Evolutionary conservation across 2,113 vertebrate species (phyloP), one percentile per base, ranked within the genome.

Genomic region (Ariopsis seemanni): DNA sequence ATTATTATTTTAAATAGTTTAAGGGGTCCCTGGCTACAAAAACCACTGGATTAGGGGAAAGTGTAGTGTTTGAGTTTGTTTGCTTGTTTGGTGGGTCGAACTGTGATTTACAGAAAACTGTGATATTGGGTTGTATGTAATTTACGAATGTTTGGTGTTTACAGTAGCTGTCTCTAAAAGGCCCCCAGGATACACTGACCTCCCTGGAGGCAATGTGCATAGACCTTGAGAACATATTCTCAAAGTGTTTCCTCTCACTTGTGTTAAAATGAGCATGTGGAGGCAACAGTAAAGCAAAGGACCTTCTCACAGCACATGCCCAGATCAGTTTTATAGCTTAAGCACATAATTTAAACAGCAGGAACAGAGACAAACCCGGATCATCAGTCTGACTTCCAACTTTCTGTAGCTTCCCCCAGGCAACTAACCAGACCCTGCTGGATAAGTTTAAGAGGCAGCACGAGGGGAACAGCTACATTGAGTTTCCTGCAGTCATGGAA

Each of bases 401-500:
- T 53, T 34, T 53, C 58, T 83, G 8, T 30, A 99, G 98, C 90
- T 99, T 99, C 89, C 98, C 98, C 86, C 98, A 99, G 93, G 98
- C 98, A 90, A 97, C 97, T 91, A 99, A 99, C 94, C 98, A 99
- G 94, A 99, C 98, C 0, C 92, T 99, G 89, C 91, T 99, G 94
- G 97, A 99, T 91, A 99, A 99, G 88, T 99, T 99, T 93, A 99
- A 98, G 90, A 95, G 96, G 90, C 98, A 99, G 77, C 97, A 99
- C 5, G 98, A 99, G 85, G 97, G 97, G 2, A 99, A 94, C 95
- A 95, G 95, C 91, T 99, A 99, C 94, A 99, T 99, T 17, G 98
- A 99, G 92, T 99, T 99, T 90, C 97, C 98, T 1, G 96, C 98
- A 0, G 98, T 99, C 90, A 98, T 99, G 98, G 98, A 99, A 91